Conservation (phyloP, 2,113 vertebrate species). For the Platysternon megacephalum region DNA sequence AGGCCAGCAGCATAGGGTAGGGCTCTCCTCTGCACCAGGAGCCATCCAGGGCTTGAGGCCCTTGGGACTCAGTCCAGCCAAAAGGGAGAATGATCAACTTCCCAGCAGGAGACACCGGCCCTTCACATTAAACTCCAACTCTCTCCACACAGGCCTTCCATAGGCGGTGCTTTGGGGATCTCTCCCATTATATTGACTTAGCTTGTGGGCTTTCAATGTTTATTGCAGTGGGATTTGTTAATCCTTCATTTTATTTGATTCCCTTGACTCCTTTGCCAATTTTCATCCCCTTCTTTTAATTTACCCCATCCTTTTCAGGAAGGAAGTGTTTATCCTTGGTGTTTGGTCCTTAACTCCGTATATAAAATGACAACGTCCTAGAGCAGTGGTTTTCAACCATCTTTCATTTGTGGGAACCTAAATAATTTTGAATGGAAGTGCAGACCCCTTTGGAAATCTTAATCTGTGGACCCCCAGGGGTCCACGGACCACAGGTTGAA, state of each 20-base stretch:
- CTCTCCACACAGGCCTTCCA: not conserved
- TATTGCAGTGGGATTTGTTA: not conserved
- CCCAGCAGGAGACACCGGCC: not conserved
- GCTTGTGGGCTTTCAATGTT: not conserved
- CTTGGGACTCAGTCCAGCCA: too few species aligned
- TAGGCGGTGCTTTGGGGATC: not conserved
- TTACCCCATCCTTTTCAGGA: not conserved
- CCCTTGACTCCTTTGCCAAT: not conserved
- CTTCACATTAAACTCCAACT: not conserved
- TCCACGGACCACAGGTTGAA: not conserved
- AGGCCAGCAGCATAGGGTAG: too few species aligned
- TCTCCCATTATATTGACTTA: not conserved
- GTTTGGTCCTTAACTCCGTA: not conserved
- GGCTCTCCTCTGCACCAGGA: too few species aligned
- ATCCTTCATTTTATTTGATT: not conserved
- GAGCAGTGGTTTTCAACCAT: not conserved
- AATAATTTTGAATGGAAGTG: too few species aligned
- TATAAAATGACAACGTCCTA: not conserved
- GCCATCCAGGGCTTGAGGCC: too few species aligned
- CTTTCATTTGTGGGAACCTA: not conserved
- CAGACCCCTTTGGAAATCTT: too few species aligned
- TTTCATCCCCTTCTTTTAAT: not conserved
- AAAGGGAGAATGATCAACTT: too few species aligned
- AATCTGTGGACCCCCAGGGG: too few species aligned
- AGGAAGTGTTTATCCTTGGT: not conserved